Percentiles rank a stretch among this genome's conserved stretches.
Evolutionary conservation across 53 echinoderm and acorn worm genomes (phyloP).

Genomic region (Paelopatides confundens): DNA sequence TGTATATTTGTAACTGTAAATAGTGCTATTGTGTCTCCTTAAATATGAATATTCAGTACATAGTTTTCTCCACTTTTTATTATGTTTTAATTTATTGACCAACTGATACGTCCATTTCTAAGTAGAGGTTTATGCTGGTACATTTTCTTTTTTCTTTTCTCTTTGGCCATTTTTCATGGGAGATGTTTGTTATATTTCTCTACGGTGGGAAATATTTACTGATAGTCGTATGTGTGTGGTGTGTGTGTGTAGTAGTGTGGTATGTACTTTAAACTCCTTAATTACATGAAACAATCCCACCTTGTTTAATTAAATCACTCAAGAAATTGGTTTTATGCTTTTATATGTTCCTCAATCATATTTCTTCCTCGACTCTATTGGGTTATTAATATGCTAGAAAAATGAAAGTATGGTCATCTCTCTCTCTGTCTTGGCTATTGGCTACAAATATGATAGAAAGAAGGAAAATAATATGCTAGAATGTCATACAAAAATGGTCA

Average conservation of each 20-base stretch:
- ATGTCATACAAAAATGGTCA: too few relatives aligned
- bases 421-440: too few relatives aligned
- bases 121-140: background rate
- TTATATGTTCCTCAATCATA: too few relatives aligned
- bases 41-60: constrained; percentile 6
- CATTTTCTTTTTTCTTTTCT: background rate
- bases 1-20: constrained; percentile 38
- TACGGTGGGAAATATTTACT: background rate
- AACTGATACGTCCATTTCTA: constrained; percentile 26
- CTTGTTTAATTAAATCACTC: background rate
- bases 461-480: too few relatives aligned
- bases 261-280: background rate
- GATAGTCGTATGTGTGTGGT: background rate
- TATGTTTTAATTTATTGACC: constrained; percentile 13
- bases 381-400: too few relatives aligned
- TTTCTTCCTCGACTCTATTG: too few relatives aligned
- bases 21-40: constrained; percentile 16
- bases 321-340: too few relatives aligned
- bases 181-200: background rate
- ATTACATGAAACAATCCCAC: background rate
- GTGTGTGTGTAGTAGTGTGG: background rate
- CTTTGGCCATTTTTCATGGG: background rate
- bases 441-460: too few relatives aligned
- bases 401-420: too few relatives aligned
- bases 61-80: background rate